phyloP scores from a whole-genome alignment of 2,113 vertebrate genomes.

The Tenrec ecaudatus region DNA sequence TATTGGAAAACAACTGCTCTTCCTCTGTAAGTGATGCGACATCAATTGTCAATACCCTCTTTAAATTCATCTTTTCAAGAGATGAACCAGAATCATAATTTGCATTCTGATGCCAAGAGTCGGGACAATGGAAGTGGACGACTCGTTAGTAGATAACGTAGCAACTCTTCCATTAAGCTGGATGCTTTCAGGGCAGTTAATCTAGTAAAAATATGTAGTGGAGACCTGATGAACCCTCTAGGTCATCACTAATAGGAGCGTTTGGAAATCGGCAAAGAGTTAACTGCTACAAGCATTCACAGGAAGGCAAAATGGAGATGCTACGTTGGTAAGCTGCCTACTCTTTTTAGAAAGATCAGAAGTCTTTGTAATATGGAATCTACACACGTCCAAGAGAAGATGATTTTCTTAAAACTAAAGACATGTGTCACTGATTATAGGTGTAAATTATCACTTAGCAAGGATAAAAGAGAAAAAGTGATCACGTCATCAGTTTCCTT shows the following conservation, averaged over 20 bases:
- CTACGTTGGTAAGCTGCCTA: background rate
- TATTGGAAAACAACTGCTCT: background rate
- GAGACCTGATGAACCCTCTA: constrained; percentile 7
- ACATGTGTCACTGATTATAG: background rate
- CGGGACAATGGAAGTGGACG: background rate
- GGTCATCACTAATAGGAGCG: background rate
- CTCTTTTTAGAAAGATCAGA: background rate
- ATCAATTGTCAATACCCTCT: background rate
- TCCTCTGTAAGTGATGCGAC: background rate
- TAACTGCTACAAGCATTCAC: background rate
- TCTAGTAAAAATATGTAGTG: background rate
- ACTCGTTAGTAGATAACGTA: background rate
- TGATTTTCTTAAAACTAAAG: background rate
- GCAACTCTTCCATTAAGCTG: background rate
- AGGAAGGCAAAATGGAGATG: background rate
- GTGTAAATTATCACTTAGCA: background rate
- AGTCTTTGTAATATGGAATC: background rate
- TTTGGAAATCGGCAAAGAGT: background rate
- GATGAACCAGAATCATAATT: constrained; percentile 10
- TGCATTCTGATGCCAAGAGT: background rate
- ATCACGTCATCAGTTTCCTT: background rate
- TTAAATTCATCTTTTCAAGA: constrained; percentile 30
- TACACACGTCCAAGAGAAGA: background rate
- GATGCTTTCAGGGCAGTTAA: background rate
- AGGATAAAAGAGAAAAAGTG: constrained; percentile 12